phyloP scores from a whole-genome alignment of 2,888 invertebrate species.

The Galerucella calmariensis region DNA sequence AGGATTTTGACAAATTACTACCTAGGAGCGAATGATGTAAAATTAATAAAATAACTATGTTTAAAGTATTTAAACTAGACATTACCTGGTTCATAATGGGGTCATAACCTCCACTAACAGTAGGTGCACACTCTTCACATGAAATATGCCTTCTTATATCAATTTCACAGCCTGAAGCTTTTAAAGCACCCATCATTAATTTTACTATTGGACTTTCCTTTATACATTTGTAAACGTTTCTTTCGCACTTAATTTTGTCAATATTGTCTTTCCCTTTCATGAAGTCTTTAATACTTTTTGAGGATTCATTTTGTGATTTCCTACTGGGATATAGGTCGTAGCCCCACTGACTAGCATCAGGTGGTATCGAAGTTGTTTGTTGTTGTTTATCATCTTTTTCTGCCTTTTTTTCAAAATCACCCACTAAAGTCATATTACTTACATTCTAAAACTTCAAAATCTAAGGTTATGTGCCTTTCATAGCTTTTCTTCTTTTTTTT shows the following conservation, averaged over 20 bases:
- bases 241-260: constrained; percentile 82
- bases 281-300: constrained; percentile 32
- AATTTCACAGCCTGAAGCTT: constrained; percentile 81
- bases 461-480: neutral
- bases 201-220: constrained; percentile 84
- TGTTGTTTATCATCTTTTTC: constrained; percentile 6
- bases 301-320: constrained; percentile 76
- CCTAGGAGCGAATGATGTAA: constrained; percentile 67
- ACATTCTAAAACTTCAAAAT: neutral
- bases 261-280: constrained; percentile 71
- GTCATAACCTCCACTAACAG: constrained; percentile 93
- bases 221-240: constrained; percentile 79
- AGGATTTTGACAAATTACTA: constrained; percentile 92
- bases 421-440: constrained; percentile 12
- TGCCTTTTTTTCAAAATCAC: constrained; percentile 2
- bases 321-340: constrained; percentile 88
- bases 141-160: constrained; percentile 89
- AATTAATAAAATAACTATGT: neutral
- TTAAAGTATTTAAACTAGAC: no score
- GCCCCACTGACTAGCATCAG: constrained; percentile 69
- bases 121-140: constrained; percentile 88
- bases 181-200: constrained; percentile 86
- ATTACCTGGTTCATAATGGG: constrained; percentile 79
- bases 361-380: neutral
- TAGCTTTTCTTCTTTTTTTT: neutral